Conservation (phyloP, 2,113 vertebrate species). For the Heptranchias perlo region DNA sequence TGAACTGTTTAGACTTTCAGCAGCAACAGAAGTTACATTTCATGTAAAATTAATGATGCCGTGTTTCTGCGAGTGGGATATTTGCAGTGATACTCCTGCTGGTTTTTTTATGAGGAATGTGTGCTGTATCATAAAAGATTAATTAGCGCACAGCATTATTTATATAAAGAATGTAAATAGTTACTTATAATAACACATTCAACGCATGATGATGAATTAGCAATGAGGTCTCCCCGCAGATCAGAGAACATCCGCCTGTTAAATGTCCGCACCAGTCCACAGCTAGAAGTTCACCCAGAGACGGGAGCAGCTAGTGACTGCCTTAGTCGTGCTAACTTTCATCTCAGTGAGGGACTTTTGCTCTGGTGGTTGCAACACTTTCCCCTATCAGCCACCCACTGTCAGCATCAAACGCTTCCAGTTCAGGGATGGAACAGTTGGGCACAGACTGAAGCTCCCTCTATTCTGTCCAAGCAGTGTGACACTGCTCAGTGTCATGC, state of each 20-base stretch:
- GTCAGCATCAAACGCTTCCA: background rate
- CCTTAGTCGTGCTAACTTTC: too few relatives aligned
- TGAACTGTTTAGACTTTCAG: background rate
- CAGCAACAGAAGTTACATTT: background rate
- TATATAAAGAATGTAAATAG: conserved; percentile 18
- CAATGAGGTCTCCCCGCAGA: background rate
- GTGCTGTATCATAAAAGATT: conserved; percentile 31
- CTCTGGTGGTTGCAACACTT: background rate
- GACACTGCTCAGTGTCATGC: too few relatives aligned
- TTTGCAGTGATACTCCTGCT: background rate
- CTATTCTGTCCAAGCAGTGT: too few relatives aligned
- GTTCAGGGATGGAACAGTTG: background rate
- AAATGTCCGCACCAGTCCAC: too few relatives aligned
- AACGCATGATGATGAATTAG: background rate
- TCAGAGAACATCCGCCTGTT: background rate
- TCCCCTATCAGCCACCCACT: background rate
- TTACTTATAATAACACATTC: conserved; percentile 26
- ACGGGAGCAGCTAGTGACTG: background rate
- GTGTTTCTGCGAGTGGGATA: background rate
- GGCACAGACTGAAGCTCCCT: too few relatives aligned
- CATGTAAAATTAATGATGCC: conserved; percentile 26
- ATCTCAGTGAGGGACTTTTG: too few relatives aligned
- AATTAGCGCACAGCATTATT: conserved; percentile 18
- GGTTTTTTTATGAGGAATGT: background rate
- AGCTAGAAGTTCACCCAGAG: background rate